phyloP scores from a whole-genome alignment of 2,797 vertebrate genomes.

The Mergus octosetaceus region DNA sequence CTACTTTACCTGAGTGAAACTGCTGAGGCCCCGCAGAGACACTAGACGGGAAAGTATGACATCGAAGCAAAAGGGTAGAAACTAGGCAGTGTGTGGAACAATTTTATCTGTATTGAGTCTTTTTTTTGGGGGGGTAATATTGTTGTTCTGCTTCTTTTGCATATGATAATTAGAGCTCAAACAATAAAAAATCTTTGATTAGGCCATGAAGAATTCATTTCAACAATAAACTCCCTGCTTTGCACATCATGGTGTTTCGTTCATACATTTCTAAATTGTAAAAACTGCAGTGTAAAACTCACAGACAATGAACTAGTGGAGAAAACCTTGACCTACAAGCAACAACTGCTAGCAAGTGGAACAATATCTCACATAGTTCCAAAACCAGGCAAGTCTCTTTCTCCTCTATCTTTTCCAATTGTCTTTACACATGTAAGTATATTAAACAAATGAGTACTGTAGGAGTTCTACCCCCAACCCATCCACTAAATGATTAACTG shows the following conservation, averaged over 20 bases:
- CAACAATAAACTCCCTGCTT: neutral
- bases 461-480: neutral
- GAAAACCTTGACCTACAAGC: neutral
- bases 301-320: neutral
- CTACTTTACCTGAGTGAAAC: neutral
- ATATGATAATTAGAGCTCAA: neutral
- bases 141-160: neutral
- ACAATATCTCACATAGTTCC: slow-evolving; percentile 1
- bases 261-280: neutral
- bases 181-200: neutral
- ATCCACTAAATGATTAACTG: slow-evolving; percentile 66
- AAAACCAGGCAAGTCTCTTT: neutral
- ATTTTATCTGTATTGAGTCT: neutral
- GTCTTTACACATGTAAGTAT: slow-evolving; percentile 10
- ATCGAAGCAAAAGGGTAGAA: neutral
- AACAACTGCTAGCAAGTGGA: neutral
- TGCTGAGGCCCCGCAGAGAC: neutral
- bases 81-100: neutral
- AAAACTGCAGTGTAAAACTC: neutral
- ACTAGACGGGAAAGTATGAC: neutral
- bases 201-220: neutral
- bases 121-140: neutral
- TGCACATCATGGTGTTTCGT: neutral
- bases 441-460: slow-evolving; percentile 36
- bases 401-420: slow-evolving; percentile 2